These are phyloP conservation scores for Nudaria mundana DNA, from an alignment of 2,888 invertebrate genomes.

Conservation along the genomic window DNA sequence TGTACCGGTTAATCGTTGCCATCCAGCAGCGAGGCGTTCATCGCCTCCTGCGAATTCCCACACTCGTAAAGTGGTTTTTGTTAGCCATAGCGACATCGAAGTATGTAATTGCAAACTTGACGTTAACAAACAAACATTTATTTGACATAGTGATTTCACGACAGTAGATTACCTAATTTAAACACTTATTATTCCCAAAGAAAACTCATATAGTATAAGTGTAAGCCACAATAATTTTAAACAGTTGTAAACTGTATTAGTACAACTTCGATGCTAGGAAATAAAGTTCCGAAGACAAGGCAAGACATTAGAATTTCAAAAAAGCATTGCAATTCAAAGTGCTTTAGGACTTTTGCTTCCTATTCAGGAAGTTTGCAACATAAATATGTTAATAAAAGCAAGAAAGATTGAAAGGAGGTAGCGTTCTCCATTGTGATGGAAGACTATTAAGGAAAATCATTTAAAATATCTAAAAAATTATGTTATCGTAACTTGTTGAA, in stretches of 20 bases:
- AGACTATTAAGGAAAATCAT: no score
- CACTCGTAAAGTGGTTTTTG: slow-evolving; percentile 71
- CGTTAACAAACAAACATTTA: no score
- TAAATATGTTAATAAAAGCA: no score
- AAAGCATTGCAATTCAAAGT: slow-evolving; percentile 25
- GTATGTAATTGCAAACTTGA: no score
- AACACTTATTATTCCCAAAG: no score
- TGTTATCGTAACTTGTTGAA: no score
- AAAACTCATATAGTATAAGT: no score
- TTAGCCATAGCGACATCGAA: slow-evolving; percentile 47
- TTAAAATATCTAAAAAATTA: no score
- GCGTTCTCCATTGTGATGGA: no score
- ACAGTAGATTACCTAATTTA: no score
- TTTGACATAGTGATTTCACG: no score
- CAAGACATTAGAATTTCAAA: slow-evolving; percentile 37
- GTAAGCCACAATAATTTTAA: slow-evolving; percentile 21
- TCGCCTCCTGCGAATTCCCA: slow-evolving; percentile 45
- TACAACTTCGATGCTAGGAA: slow-evolving; percentile 26
- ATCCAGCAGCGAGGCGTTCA: slow-evolving; percentile 10
- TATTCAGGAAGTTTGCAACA: slow-evolving; percentile 3
- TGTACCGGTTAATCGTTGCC: slow-evolving; percentile 39
- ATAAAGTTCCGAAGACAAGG: slow-evolving; percentile 26
- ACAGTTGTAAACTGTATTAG: slow-evolving; percentile 24
- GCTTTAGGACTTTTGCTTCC: slow-evolving; percentile 21
- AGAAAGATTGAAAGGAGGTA: no score